Evolutionary conservation across 2,113 vertebrate genomes (phyloP).

Genomic region (Oriolus oriolus): DNA sequence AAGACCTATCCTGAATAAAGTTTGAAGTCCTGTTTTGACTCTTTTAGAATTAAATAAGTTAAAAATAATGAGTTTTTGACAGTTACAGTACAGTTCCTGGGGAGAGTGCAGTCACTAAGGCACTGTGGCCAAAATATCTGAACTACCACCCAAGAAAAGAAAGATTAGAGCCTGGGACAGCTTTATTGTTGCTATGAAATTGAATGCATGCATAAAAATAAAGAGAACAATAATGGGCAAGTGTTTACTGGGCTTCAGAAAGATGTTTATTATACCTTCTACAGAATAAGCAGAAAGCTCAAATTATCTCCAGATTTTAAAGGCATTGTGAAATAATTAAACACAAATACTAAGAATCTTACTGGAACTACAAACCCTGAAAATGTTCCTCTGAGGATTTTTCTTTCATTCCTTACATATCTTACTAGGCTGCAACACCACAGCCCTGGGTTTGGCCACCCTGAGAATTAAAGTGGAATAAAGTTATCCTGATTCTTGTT

Average conservation of each 20-base stretch:
- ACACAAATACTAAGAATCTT: constrained; percentile 15
- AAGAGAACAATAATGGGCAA: constrained; percentile 39
- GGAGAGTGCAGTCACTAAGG: not conserved
- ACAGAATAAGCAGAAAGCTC: constrained; percentile 44
- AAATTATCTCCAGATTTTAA: constrained; percentile 67
- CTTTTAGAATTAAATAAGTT: not conserved
- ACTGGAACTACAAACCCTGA: constrained; percentile 46
- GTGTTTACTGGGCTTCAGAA: constrained; percentile 56
- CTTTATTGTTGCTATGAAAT: constrained; percentile 66
- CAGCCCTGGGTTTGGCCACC: not conserved
- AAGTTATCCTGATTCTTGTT: not conserved
- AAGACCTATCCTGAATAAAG: not conserved
- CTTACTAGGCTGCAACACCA: not conserved
- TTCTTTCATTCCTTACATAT: constrained; percentile 2
- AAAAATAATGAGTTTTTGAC: not conserved
- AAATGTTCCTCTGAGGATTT: constrained; percentile 28
- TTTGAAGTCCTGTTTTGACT: not conserved
- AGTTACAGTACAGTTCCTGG: not conserved
- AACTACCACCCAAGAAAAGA: constrained; percentile 56
- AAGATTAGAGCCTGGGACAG: constrained; percentile 41
- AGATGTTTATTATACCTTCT: constrained; percentile 53
- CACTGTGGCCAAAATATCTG: not conserved
- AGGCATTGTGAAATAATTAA: constrained; percentile 53
- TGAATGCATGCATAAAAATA: constrained; percentile 59
- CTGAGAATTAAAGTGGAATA: not conserved